These are phyloP conservation scores for Pollachius pollachius DNA, from an alignment of 2,113 vertebrate genomes.

Conservation along the genomic window DNA sequence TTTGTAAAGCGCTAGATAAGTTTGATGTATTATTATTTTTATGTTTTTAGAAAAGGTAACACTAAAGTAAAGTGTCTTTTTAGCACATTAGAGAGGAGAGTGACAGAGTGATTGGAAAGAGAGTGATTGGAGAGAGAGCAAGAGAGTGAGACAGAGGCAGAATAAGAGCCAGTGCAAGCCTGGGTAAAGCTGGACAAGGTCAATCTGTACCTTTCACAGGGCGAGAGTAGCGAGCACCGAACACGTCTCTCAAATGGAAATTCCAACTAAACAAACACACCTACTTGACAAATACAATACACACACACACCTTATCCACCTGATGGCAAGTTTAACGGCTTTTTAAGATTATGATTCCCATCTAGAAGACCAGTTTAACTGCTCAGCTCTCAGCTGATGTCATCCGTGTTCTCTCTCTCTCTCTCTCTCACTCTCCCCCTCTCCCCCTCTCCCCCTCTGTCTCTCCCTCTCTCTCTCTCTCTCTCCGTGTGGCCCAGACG, in stretches of 20 bases:
- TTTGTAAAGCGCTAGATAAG: too few relatives aligned
- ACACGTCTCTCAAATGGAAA: conserved; percentile 30
- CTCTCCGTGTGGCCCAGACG: conserved; percentile 41
- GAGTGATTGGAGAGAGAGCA: too few relatives aligned
- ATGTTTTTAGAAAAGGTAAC: too few relatives aligned
- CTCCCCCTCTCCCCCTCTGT: not conserved
- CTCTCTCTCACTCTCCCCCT: not conserved
- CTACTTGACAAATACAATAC: conserved; percentile 29
- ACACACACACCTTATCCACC: conserved; percentile 45
- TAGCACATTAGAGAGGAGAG: too few relatives aligned
- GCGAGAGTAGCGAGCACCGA: conserved; percentile 29
- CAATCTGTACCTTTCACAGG: conserved; percentile 31
- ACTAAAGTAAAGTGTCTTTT: too few relatives aligned
- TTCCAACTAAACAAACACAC: conserved; percentile 40
- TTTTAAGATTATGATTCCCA: conserved; percentile 40
- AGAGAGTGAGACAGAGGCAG: too few relatives aligned
- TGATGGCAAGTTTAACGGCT: conserved; percentile 57
- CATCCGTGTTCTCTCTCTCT: conserved; percentile 18
- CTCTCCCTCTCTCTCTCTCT: too few relatives aligned
- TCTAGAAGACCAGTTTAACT: conserved; percentile 51
- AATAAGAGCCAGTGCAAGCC: too few relatives aligned
- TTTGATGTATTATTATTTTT: too few relatives aligned
- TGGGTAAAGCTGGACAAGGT: conserved; percentile 25
- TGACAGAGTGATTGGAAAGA: too few relatives aligned
- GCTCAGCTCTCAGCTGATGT: conserved; percentile 51